Evolutionary conservation across 2,797 vertebrate genomes (phyloP).

Genomic region (Philypnodon macrostomus): DNA sequence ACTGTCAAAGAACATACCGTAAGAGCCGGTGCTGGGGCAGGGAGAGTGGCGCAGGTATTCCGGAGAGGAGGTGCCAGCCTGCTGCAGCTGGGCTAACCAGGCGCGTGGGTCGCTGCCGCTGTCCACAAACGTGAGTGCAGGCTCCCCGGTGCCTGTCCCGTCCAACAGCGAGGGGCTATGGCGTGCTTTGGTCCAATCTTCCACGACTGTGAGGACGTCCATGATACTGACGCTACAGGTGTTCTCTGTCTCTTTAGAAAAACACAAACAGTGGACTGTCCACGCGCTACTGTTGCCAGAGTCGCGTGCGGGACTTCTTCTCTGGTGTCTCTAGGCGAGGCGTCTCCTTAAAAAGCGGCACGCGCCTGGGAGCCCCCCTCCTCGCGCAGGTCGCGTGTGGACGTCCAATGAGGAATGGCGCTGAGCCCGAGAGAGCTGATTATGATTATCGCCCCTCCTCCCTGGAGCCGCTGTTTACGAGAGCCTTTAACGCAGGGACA

Average conservation of each 20-base stretch:
- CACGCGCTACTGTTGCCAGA: constrained; percentile 53
- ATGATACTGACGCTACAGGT: constrained; percentile 48
- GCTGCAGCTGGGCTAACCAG: constrained; percentile 85
- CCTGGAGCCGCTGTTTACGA: constrained; percentile 61
- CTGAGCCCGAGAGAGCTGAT: constrained; percentile 70
- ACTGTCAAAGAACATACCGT: constrained; percentile 44
- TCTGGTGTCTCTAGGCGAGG: constrained; percentile 86
- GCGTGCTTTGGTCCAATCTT: constrained; percentile 66
- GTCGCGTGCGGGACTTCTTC: constrained; percentile 85
- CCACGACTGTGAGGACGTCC: constrained; percentile 63
- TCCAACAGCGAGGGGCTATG: constrained; percentile 19
- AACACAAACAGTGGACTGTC: constrained; percentile 16
- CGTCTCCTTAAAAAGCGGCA: constrained; percentile 96
- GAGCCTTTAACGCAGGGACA: constrained; percentile 73
- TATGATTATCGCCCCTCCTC: constrained; percentile 55
- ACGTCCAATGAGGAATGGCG: constrained; percentile 83
- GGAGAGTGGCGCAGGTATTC: constrained; percentile 84
- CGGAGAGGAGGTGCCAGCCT: constrained; percentile 71
- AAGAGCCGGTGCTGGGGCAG: constrained; percentile 71
- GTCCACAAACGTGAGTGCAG: constrained; percentile 80
- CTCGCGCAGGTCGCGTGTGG: constrained; percentile 92
- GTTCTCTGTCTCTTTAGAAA: constrained; percentile 3
- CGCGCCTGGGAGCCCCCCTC: constrained; percentile 89
- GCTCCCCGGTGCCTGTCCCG: constrained; percentile 27
- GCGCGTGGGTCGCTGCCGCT: constrained; percentile 82